Percentiles rank a stretch among this genome's conserved stretches.
These are phyloP conservation scores for Poecilobothrus nobilitatus DNA, from an alignment of 2,888 invertebrate genomes.

Conservation along the genomic window DNA sequence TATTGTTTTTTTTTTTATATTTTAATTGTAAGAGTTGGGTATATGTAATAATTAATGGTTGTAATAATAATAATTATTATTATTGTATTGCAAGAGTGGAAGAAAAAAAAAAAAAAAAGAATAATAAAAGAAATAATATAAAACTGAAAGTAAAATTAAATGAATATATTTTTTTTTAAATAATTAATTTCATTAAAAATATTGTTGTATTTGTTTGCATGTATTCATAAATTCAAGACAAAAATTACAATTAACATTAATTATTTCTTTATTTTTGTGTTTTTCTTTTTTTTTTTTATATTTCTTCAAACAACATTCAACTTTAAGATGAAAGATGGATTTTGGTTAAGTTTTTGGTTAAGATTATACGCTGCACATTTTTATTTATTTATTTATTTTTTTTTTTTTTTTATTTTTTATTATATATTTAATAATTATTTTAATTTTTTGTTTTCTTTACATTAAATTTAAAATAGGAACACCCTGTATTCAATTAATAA, in stretches of 20 bases:
- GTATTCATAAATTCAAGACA: not conserved
- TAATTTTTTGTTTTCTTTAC: not conserved
- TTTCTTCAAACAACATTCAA: not conserved
- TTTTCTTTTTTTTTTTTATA: too few relatives aligned
- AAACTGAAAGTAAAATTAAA: too few relatives aligned
- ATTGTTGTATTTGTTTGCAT: too few relatives aligned
- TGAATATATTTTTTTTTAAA: too few relatives aligned
- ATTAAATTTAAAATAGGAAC: not conserved
- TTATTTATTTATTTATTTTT: not conserved
- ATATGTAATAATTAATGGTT: too few relatives aligned
- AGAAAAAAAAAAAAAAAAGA: too few relatives aligned
- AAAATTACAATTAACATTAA: conserved; percentile 6
- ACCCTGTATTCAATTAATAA: conserved; percentile 3
- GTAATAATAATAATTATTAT: too few relatives aligned
- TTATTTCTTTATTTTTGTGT: not conserved
- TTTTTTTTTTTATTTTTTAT: not conserved
- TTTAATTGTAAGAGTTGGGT: too few relatives aligned
- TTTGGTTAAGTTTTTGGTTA: not conserved
- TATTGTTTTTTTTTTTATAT: too few relatives aligned
- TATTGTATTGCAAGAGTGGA: too few relatives aligned
- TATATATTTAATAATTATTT: not conserved
- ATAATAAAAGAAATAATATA: too few relatives aligned
- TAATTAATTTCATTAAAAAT: too few relatives aligned
- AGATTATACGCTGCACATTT: not conserved
- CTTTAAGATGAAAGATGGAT: not conserved